Evolutionary conservation across 2,797 vertebrate genomes (phyloP), one percentile per base, ranked within the genome.

Genomic region (Odontamblyopus rebecca): DNA sequence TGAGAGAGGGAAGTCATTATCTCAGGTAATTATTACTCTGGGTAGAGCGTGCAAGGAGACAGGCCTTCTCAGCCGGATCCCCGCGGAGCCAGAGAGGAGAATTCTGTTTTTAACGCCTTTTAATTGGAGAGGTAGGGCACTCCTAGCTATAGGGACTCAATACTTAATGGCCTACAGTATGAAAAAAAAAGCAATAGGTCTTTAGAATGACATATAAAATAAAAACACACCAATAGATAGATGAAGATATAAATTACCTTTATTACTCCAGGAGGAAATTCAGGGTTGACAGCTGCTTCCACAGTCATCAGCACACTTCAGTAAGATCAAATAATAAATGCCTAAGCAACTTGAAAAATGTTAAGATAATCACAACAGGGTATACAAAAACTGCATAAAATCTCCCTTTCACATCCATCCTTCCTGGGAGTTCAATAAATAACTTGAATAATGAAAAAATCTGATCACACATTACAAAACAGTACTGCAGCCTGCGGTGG

Each of bases 11-110:
- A 93, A 94, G 93, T 93, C 93, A 95, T 94, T 93, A 94, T 94
- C 91, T 91, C 90, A 94, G 93, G 94, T 94, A 94, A 94, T 95
- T 93, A 94, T 94, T 91, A 93, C 88, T 88, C 85, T 89, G 86
- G 85, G 88, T 90, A 83, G 93, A 93, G 91, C 88, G 89, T 89
- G 83, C 83, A 88, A 84, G 77, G 59, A 84, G 86, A 90, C 85
- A 84, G 85, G 79, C 82, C 81, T 86, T 82, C 82, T 89, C 80
- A 73, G 74, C 66, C 54, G 56, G 73, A 69, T 88, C 91, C 92
- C 92, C 85, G 79, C 54, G 80, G 86, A 89, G 82, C 74, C 82
- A 88, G 83, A 83, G 82, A 86, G 80, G 72, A 86, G 84, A 92
- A 91, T 90, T 90, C 77, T 87, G 83, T 82, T 89, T 91, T 92